These are phyloP conservation scores for Daboia siamensis DNA, from an alignment of 2,113 vertebrate genomes.

Conservation along the genomic window DNA sequence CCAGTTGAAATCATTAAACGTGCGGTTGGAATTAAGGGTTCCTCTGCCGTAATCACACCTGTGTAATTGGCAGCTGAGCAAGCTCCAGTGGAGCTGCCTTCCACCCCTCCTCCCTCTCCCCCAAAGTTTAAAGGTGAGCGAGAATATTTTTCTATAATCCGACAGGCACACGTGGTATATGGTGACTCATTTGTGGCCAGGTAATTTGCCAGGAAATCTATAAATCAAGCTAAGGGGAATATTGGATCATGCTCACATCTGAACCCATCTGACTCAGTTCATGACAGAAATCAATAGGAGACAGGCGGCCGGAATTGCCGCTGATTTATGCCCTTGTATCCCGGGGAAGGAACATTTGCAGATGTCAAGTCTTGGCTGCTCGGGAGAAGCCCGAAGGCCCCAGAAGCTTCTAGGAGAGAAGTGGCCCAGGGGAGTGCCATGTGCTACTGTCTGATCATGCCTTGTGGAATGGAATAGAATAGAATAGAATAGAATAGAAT, in stretches of 20 bases:
- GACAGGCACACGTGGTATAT: slow-evolving; percentile 71
- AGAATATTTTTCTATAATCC: slow-evolving; percentile 78
- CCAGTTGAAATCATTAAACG: slow-evolving; percentile 70
- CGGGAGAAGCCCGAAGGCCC: not conserved
- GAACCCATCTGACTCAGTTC: slow-evolving; percentile 73
- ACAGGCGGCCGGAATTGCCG: slow-evolving; percentile 58
- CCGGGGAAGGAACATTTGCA: slow-evolving; percentile 55
- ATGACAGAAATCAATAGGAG: slow-evolving; percentile 67
- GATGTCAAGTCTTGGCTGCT: slow-evolving; percentile 58
- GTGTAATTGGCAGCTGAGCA: slow-evolving; percentile 68
- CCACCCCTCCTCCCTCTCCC: not conserved
- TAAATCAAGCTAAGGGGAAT: slow-evolving; percentile 74
- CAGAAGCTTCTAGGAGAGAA: not conserved
- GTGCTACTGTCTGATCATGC: not conserved
- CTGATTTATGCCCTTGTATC: slow-evolving; percentile 68
- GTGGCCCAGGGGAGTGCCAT: not conserved
- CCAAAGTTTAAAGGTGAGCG: slow-evolving; percentile 74
- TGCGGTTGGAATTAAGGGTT: slow-evolving; percentile 57
- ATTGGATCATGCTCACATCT: slow-evolving; percentile 73
- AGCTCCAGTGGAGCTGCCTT: slow-evolving; percentile 50
- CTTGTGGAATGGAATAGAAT: not conserved
- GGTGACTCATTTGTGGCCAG: slow-evolving; percentile 70
- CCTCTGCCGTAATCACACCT: slow-evolving; percentile 67
- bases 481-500: too few relatives aligned
- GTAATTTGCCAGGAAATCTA: slow-evolving; percentile 76